phyloP scores from a whole-genome alignment of 2,888 invertebrate species.

The Polyommatus icarus region DNA sequence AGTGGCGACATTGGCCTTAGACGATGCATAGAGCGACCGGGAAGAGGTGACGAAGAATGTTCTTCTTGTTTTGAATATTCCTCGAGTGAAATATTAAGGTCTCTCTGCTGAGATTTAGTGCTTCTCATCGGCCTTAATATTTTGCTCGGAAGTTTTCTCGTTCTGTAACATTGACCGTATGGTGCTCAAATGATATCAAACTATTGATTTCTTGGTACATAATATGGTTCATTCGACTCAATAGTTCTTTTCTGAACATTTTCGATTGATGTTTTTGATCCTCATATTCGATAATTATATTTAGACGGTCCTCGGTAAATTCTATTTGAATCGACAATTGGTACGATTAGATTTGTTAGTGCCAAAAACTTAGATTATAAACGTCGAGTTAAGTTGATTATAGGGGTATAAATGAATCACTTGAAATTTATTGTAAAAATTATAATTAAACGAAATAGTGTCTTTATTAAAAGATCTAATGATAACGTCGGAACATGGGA shows the following conservation, averaged over 20 bases:
- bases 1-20: constrained; percentile 32
- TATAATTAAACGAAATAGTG: constrained; percentile 73
- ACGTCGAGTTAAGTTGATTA: constrained; percentile 71
- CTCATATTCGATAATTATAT: constrained; percentile 30
- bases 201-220: constrained; percentile 40
- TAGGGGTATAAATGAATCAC: constrained; percentile 67
- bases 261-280: constrained; percentile 28
- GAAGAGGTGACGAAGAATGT: constrained; percentile 26
- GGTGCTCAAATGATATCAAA: constrained; percentile 63
- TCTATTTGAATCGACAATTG: constrained; percentile 55
- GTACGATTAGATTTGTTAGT: constrained; percentile 75
- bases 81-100: neutral
- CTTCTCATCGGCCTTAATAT: neutral
- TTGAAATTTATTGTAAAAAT: constrained; percentile 69
- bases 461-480: constrained; percentile 69
- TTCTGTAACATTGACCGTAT: constrained; percentile 46
- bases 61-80: constrained; percentile 26
- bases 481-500: constrained; percentile 59
- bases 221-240: constrained; percentile 32
- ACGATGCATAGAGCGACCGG: constrained; percentile 25
- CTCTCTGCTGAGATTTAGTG: neutral
- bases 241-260: constrained; percentile 21
- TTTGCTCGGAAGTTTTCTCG: neutral
- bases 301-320: constrained; percentile 37
- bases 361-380: constrained; percentile 75